Conservation (phyloP, 2,113 vertebrate species). For the Coreoperca whiteheadi region DNA sequence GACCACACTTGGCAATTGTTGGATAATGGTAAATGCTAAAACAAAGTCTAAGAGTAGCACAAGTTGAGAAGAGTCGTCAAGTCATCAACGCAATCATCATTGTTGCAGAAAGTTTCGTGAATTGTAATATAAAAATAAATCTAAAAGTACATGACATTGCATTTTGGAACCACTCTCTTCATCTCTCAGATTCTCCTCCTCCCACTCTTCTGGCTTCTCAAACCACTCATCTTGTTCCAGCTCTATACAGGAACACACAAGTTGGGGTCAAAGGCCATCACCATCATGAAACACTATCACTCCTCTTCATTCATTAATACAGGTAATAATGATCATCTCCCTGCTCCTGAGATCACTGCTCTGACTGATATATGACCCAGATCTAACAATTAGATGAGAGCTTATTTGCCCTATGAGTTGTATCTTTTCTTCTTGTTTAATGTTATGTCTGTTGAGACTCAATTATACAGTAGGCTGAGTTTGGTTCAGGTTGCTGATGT, state of each 20-base stretch:
- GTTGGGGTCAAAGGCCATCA: conserved; percentile 71
- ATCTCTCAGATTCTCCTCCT: conserved; percentile 69
- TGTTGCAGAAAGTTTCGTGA: neutral
- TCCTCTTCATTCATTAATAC: conserved; percentile 75
- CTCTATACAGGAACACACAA: conserved; percentile 57
- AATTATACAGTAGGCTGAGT: conserved; percentile 44
- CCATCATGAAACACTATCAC: conserved; percentile 73
- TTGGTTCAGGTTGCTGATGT: conserved; percentile 36
- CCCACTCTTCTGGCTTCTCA: conserved; percentile 71
- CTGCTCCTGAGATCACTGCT: conserved; percentile 56
- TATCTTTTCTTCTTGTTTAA: conserved; percentile 54
- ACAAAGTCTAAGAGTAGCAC: neutral
- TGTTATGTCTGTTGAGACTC: conserved; percentile 53
- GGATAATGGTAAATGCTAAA: neutral
- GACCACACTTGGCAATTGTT: neutral
- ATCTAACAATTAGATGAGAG: conserved; percentile 50
- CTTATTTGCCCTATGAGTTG: conserved; percentile 41
- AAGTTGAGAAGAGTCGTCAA: neutral
- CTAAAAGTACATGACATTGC: conserved; percentile 4
- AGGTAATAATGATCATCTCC: conserved; percentile 66
- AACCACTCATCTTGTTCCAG: conserved; percentile 77
- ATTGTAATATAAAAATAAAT: neutral
- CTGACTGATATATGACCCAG: conserved; percentile 56
- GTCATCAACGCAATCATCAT: neutral
- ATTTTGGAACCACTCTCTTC: conserved; percentile 37